A percentile compares a stretch with the other conserved stretches of the same genome.
Conservation (phyloP, 2,888 invertebrate species). For the Acanthococcus lagerstroemiae region DNA sequence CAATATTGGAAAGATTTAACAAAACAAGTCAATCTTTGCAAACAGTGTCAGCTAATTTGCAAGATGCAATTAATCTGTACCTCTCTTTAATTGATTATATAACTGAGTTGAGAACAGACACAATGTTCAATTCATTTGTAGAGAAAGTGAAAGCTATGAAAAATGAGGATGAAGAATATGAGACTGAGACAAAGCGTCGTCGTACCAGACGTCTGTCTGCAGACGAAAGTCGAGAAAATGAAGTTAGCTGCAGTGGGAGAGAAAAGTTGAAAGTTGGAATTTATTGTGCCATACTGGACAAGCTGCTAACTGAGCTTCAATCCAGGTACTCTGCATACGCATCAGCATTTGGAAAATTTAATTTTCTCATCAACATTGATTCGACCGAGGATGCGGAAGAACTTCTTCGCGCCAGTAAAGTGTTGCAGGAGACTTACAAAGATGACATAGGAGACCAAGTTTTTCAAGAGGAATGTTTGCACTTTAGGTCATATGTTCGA, state of each 20-base stretch:
- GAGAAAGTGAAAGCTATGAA: background rate
- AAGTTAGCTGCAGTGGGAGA: background rate
- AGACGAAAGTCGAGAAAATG: conserved; percentile 1
- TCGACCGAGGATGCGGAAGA: background rate
- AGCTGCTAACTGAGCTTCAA: background rate
- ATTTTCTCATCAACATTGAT: background rate
- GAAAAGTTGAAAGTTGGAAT: background rate
- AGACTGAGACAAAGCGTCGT: background rate
- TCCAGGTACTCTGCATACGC: background rate
- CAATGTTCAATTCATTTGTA: background rate
- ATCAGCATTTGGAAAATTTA: background rate
- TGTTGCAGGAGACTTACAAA: background rate
- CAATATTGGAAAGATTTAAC: background rate
- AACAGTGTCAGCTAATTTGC: background rate
- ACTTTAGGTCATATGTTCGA: background rate
- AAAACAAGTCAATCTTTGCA: background rate
- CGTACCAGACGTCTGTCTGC: background rate
- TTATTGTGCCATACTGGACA: background rate
- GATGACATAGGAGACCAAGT: background rate
- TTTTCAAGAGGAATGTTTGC: background rate
- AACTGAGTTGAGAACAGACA: background rate
- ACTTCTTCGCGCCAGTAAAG: background rate
- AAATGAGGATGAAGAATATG: background rate
- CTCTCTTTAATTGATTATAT: background rate
- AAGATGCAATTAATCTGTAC: background rate